phyloP scores from a whole-genome alignment of 2,797 vertebrate species.

The Calcarius lapponicus region DNA sequence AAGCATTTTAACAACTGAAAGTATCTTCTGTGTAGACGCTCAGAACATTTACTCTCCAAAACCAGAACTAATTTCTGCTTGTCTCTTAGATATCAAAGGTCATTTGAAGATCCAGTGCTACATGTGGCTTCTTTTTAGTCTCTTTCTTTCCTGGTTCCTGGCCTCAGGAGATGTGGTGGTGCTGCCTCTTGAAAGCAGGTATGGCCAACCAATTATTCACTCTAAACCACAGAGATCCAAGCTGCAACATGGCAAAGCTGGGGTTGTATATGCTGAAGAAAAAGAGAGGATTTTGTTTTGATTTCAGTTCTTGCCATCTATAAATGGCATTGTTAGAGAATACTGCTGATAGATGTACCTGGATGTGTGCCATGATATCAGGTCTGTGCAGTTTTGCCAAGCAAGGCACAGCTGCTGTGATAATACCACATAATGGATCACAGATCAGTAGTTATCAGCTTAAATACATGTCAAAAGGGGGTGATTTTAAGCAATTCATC shows the following conservation, averaged over 20 bases:
- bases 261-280: not conserved
- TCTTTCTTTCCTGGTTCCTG: not conserved
- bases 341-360: not conserved
- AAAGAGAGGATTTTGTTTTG: not conserved
- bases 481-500: slow-evolving; percentile 27
- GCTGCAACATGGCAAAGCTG: not conserved
- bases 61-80: not conserved
- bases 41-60: not conserved
- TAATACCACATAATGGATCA: not conserved
- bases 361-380: not conserved
- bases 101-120: not conserved
- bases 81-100: not conserved
- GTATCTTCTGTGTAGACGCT: not conserved
- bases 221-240: not conserved
- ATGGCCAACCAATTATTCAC: not conserved
- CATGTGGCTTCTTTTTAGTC: not conserved
- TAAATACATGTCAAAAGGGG: not conserved
- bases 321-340: not conserved
- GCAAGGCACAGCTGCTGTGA: not conserved
- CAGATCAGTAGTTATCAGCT: not conserved
- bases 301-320: not conserved
- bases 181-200: not conserved
- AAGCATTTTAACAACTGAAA: not conserved
- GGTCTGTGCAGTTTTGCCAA: not conserved
- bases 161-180: not conserved